These are phyloP conservation scores for Geotria australis DNA, from an alignment of 2,797 vertebrate genomes.

Conservation along the genomic window DNA sequence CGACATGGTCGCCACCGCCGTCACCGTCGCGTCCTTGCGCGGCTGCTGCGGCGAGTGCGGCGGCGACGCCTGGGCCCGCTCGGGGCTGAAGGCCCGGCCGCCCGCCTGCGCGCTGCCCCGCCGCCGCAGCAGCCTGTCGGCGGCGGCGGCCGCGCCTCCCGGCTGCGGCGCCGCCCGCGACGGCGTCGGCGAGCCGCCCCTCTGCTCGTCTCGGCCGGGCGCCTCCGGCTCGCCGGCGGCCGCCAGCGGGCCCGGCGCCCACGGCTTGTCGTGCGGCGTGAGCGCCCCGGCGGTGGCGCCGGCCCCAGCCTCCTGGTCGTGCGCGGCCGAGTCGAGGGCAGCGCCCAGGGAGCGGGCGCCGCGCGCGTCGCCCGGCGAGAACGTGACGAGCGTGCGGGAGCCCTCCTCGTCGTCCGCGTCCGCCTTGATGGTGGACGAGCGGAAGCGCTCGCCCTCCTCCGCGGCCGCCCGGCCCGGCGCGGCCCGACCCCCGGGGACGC, in stretches of 20 bases:
- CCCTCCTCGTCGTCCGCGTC: constrained; percentile 76
- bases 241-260: background rate
- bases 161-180: background rate
- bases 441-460: constrained; percentile 39
- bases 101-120: background rate
- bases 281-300: background rate
- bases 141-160: background rate
- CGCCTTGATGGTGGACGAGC: constrained; percentile 37
- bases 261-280: background rate
- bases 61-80: background rate
- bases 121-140: background rate
- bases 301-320: background rate
- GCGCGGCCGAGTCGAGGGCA: background rate
- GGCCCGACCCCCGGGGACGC: no score
- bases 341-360: background rate
- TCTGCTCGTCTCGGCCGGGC: background rate
- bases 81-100: background rate
- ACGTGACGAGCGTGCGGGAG: constrained; percentile 75
- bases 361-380: constrained; percentile 57
- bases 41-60: background rate
- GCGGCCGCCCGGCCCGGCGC: constrained; percentile 22
- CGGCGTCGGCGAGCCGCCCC: background rate
- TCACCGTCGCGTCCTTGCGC: background rate
- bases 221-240: background rate
- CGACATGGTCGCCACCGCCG: background rate